Percentiles rank a stretch among this genome's conserved stretches.
These are phyloP conservation scores for Antedon mediterranea DNA, from an alignment of 53 echinoderm and acorn worm genomes.

Conservation along the genomic window DNA sequence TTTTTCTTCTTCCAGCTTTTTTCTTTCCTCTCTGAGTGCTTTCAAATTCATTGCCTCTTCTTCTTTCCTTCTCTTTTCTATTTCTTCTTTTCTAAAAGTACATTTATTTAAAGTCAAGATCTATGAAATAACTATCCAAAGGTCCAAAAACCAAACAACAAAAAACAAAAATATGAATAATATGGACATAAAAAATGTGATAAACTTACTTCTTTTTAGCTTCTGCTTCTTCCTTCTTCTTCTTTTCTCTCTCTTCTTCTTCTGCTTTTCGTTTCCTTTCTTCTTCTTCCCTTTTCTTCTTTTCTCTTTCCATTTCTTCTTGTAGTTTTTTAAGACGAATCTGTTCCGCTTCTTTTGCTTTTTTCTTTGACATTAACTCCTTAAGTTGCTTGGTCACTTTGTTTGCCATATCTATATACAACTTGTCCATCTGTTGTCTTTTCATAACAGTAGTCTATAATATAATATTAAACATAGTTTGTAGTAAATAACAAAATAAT, in stretches of 20 bases:
- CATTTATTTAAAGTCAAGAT: too few relatives aligned
- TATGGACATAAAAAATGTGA: neutral
- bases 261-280: constrained; percentile 63
- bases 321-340: constrained; percentile 53
- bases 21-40: constrained; percentile 37
- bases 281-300: constrained; percentile 74
- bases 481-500: too few relatives aligned
- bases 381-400: constrained; percentile 55
- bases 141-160: too few relatives aligned
- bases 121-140: too few relatives aligned
- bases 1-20: constrained; percentile 51
- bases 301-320: constrained; percentile 94
- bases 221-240: constrained; percentile 67
- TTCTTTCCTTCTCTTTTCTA: constrained; percentile 38
- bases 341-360: constrained; percentile 51
- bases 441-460: constrained; percentile 61
- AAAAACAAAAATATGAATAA: too few relatives aligned
- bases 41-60: constrained; percentile 43
- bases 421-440: constrained; percentile 73
- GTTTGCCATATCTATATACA: constrained; percentile 53
- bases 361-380: constrained; percentile 72
- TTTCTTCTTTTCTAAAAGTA: constrained; percentile 67
- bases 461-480: neutral
- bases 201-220: constrained; percentile 46
- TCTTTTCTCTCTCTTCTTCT: constrained; percentile 49